Base-by-base conservation (phyloP, 2,888 invertebrate genomes). In the Parnassius smintheus region DNA sequence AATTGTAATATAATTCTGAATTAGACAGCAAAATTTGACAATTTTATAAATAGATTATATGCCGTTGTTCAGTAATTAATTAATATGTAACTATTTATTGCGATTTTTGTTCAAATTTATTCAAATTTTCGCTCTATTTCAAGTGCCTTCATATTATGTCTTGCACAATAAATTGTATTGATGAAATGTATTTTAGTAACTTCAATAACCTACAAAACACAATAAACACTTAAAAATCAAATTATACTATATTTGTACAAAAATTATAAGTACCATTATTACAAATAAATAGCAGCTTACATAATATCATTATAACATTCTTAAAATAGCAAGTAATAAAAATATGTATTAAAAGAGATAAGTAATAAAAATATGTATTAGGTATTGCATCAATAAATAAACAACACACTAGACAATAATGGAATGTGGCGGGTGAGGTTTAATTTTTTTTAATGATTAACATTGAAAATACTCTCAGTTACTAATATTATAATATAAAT, bases 361-460 rank as follows among this genome's bases (percentile, higher is more conserved):
- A 35, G 35, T 35, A 35, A 35, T 35, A 35, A 35, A 35, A 56
- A 46, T 46, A 46, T 46, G n/a, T 46, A 12, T 3, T n/a, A 18
- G 18, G 18, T 18, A 46, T 46, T 46, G 46, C 10, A 56, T 55
- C 62, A 49, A 45, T 63, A 61, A 62, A 67, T 66, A 72, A 72
- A 71, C 71, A 72, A 70, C 62, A 65, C 9, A 41, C 46, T 44
- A 73, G 68, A 75, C 69, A 61, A 71, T 65, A 74, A 78, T 85
- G 87, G 87, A 87, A 87, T 87, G 87, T 84, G 70, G 68, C 66
- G 71, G 75, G 65, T 75, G 72, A 76, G 75, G 75, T 59, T 61
- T 44, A 13, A 1, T 13, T 59, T 65, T 70, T 75, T 76, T 78
- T 80, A 80, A 82, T 80, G 72, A 72, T 72, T 75, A 78, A 80